Conservation (phyloP, 1,140 invertebrate genomes). For the Proales similis region DNA sequence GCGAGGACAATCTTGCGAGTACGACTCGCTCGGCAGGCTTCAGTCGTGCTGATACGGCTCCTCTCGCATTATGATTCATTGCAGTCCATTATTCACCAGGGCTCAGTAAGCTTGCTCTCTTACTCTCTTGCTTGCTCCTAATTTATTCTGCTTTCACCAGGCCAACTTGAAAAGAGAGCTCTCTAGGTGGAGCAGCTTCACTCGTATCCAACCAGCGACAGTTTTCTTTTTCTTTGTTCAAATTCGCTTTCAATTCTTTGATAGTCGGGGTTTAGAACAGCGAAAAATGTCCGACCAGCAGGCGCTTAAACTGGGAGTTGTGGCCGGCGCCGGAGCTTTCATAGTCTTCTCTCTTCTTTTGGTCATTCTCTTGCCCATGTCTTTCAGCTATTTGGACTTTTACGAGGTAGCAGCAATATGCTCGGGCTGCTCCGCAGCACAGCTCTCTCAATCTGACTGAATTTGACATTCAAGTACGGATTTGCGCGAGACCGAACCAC, state of each 20-base stretch:
- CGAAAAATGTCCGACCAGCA: conserved; percentile 25
- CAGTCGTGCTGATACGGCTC: too few relatives aligned
- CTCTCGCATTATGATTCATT: too few relatives aligned
- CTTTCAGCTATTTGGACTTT: conserved; percentile 40
- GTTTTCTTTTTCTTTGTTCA: conserved; percentile 2
- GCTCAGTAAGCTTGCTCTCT: too few relatives aligned
- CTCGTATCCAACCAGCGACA: too few relatives aligned
- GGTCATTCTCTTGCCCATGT: conserved; percentile 39
- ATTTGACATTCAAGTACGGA: conserved; percentile 40
- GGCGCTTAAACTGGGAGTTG: not conserved
- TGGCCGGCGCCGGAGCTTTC: not conserved
- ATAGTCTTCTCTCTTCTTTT: conserved; percentile 28
- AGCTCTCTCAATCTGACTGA: conserved; percentile 10
- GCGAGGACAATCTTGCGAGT: too few relatives aligned
- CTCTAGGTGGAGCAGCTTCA: too few relatives aligned
- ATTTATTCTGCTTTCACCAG: too few relatives aligned
- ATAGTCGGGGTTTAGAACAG: not conserved
- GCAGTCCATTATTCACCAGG: too few relatives aligned
- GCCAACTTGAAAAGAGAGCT: too few relatives aligned
- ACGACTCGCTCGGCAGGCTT: too few relatives aligned
- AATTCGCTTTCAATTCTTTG: too few relatives aligned
- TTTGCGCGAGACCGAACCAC: conserved; percentile 42
- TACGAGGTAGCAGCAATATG: conserved; percentile 39
- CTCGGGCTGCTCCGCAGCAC: not conserved
- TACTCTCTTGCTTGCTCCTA: too few relatives aligned